Base-by-base conservation (phyloP, 2,888 invertebrate genomes). In the Belgica antarctica region DNA sequence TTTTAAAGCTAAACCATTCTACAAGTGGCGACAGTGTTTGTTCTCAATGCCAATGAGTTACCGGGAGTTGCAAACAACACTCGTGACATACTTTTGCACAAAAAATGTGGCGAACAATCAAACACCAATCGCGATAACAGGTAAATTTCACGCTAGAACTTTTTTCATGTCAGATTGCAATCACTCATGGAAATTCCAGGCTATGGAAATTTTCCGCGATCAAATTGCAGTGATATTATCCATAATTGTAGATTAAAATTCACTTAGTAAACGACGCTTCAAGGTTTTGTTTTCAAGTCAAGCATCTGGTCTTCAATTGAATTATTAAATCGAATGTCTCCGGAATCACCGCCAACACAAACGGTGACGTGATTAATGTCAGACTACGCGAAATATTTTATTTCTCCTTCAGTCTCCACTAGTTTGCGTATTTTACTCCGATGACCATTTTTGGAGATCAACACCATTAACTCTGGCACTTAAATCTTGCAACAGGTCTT, bases 371-470 rank as follows among this genome's bases (percentile, higher is more conserved):
- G 59, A 52, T 52, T 52, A 2, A 22, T 61, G 63, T 41, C 19
- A 15, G 28, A 57, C 34, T 12, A 12, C 57, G 57, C 31, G 31
- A 57, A 31, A 57, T 57, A 46, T 47, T 46, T 68, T 19, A 22
- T 12, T 22, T 52, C 52, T 52, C 52, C 52, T 52, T 52, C 52
- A n/a, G 19, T 52, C 52, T 52, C 22, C 22, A 52, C n/a, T 52
- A 22, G 52, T 52, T 52, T 52, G 22, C 52, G 52, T 52, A n/a
- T 24, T 31, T 68, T 22, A 57, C 57, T 31, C 34, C 27, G 57
- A 68, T 68, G 68, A 34, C 68, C 68, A 68, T 68, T 47, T 47
- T 24, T 25, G 68, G 68, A 68, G 68, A 68, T 68, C 57, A 68
- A 46, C 57, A 57, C 52, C 57, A 68, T 65, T 36, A 63, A 65